A percentile compares a stretch with the other conserved stretches of the same genome.
Conservation (phyloP, 1,140 invertebrate species). For the Diabrotica undecimpunctata region DNA sequence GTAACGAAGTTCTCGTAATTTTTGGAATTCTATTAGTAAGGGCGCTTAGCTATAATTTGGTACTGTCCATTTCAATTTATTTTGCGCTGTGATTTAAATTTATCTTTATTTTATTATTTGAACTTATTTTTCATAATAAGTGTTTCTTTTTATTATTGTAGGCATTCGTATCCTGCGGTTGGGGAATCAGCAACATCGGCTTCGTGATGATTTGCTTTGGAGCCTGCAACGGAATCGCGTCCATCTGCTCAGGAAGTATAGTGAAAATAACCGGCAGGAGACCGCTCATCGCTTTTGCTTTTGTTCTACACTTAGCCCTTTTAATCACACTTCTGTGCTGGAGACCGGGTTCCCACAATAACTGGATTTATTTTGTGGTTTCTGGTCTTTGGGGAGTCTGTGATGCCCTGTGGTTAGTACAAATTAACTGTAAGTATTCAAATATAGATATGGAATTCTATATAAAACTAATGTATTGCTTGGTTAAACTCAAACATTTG, state of each 20-base stretch:
- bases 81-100: too few species aligned
- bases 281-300: slow-evolving; percentile 71
- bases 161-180: slow-evolving; percentile 85
- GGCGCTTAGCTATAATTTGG: too few species aligned
- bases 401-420: slow-evolving; percentile 91
- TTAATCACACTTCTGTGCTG: slow-evolving; percentile 66
- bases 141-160: slow-evolving; percentile 48
- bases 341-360: slow-evolving; percentile 69
- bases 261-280: slow-evolving; percentile 78
- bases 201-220: slow-evolving; percentile 92
- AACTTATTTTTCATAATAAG: too few species aligned
- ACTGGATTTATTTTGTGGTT: slow-evolving; percentile 74
- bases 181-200: slow-evolving; percentile 85
- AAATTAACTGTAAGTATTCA: slow-evolving; percentile 78
- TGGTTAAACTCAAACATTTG: too few species aligned
- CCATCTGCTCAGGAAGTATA: slow-evolving; percentile 71
- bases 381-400: slow-evolving; percentile 87
- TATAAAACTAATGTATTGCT: too few species aligned
- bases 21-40: too few species aligned
- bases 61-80: too few species aligned
- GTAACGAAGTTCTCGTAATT: too few species aligned
- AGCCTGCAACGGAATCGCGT: slow-evolving; percentile 76
- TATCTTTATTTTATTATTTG: too few species aligned
- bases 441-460: too few species aligned
- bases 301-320: slow-evolving; percentile 66